Evolutionary conservation across 2,888 invertebrate species (phyloP).

Genomic region (Theretra japonica): DNA sequence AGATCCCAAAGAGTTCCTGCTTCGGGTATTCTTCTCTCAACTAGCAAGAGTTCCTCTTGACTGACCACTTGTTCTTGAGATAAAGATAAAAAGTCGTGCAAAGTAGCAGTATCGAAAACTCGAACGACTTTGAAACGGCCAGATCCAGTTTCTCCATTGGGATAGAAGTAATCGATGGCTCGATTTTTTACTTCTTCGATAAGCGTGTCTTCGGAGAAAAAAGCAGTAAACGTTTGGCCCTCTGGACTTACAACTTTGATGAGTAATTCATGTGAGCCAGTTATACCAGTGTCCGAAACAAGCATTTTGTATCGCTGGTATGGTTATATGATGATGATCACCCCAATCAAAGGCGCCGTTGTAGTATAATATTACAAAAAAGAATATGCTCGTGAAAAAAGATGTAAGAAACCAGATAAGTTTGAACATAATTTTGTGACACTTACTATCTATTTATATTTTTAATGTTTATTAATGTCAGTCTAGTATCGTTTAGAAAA

Average conservation of each 20-base stretch:
- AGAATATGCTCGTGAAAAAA: slow-evolving; percentile 60
- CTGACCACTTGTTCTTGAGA: slow-evolving; percentile 68
- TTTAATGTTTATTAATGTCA: background rate
- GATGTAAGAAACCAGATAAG: slow-evolving; percentile 54
- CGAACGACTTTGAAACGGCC: slow-evolving; percentile 72
- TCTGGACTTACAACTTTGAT: slow-evolving; percentile 75
- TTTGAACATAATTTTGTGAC: slow-evolving; percentile 60
- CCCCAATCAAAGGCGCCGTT: slow-evolving; percentile 41
- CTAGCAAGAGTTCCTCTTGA: slow-evolving; percentile 71
- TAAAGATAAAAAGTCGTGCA: slow-evolving; percentile 73
- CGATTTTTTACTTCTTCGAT: slow-evolving; percentile 75
- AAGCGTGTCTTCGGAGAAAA: slow-evolving; percentile 69
- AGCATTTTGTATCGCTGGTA: slow-evolving; percentile 56
- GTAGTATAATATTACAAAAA: slow-evolving; percentile 55
- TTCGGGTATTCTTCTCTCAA: slow-evolving; percentile 71
- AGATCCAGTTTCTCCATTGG: slow-evolving; percentile 67
- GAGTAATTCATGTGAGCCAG: slow-evolving; percentile 57
- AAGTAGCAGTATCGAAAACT: slow-evolving; percentile 67
- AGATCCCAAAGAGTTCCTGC: slow-evolving; percentile 75
- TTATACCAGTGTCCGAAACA: slow-evolving; percentile 65
- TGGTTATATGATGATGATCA: background rate
- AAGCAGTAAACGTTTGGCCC: slow-evolving; percentile 66
- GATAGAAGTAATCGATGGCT: slow-evolving; percentile 73
- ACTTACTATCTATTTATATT: slow-evolving; percentile 35
- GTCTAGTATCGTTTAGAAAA: background rate